These are phyloP conservation scores for Lordiphosa mommai DNA, from an alignment of 1,140 invertebrate species.

Conservation along the genomic window DNA sequence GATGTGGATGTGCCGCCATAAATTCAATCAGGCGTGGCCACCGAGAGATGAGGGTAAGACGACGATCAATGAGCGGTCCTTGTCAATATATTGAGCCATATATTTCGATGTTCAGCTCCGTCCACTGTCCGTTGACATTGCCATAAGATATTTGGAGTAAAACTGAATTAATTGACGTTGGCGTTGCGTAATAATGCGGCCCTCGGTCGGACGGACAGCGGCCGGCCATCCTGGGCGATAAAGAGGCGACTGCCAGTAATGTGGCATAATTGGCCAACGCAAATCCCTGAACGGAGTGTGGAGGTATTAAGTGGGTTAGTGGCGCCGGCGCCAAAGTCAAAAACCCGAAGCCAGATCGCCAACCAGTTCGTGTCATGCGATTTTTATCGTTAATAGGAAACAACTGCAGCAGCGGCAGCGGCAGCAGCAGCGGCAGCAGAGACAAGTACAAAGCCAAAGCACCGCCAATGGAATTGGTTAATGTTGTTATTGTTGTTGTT, in stretches of 20 bases:
- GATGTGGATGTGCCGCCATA: slow-evolving; percentile 46
- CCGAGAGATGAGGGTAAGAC: background rate
- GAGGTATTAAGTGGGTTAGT: slow-evolving; percentile 67
- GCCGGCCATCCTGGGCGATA: too few relatives aligned
- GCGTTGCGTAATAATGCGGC: slow-evolving; percentile 55
- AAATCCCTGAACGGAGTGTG: slow-evolving; percentile 10
- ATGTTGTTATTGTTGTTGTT: slow-evolving; percentile 22
- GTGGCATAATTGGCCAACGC: slow-evolving; percentile 67
- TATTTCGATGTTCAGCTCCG: slow-evolving; percentile 2
- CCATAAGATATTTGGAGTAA: slow-evolving; percentile 73
- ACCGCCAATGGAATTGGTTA: slow-evolving; percentile 53
- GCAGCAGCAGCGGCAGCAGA: slow-evolving; percentile 29
- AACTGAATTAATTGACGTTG: slow-evolving; percentile 76
- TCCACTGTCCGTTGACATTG: slow-evolving; percentile 52
- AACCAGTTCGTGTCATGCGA: slow-evolving; percentile 77
- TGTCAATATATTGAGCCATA: slow-evolving; percentile 59
- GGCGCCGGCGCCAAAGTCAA: slow-evolving; percentile 62
- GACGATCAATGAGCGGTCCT: slow-evolving; percentile 34
- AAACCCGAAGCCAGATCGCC: slow-evolving; percentile 63
- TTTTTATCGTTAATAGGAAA: slow-evolving; percentile 78
- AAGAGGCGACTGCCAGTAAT: slow-evolving; percentile 59
- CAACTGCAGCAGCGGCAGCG: slow-evolving; percentile 47
- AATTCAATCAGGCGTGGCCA: slow-evolving; percentile 74
- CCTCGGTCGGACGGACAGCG: slow-evolving; percentile 3
- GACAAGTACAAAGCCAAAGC: slow-evolving; percentile 61